Evolutionary conservation across 2,888 invertebrate species (phyloP), one percentile per base, ranked within the genome.

Genomic region (Nemapogon koenigi): DNA sequence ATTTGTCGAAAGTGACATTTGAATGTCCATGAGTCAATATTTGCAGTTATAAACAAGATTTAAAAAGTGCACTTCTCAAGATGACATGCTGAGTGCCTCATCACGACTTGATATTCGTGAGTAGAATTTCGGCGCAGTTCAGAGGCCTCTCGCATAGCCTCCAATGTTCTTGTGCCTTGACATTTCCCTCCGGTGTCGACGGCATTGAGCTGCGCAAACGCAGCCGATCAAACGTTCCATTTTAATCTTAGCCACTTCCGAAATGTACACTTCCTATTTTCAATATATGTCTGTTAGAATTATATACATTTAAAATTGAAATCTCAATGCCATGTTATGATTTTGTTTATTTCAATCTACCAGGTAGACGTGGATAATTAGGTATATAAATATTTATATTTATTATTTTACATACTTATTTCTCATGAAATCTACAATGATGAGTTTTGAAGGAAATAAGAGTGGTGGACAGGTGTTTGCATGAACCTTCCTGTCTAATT

Each of bases 201-300:
- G 52, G 46, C 50, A 58, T 62, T 60, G 65, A 59, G 16, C 15
- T 61, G 68, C 60, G 55, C 37, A 60, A 52, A 16, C n/a, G 53
- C 50, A n/a, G 4, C 46, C 56, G 52, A 58, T 61, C 59, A 63
- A 62, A 58, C 65, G 66, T 69, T 73, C 63, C 58, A 67, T 66
- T 72, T 75, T 64, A 59, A 60, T 49, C 19, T 8, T 49, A 50
- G 51, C 53, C 54, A 71, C 72, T 76, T 76, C 75, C 76, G 75
- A 71, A 62, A 54, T 53, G 49, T 52, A 47, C 44, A 64, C 66
- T 76, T 76, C 76, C 73, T 71, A 59, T 57, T 59, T 53, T n/a
- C 16, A 33, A 19, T 33, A 13, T 18, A n/a, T 27, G 28, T 14
- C 28, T 13, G n/a, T 27, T 27, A 27, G 6, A n/a, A 27, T n/a